Evolutionary conservation across 2,888 invertebrate genomes (phyloP).

Genomic region (Drosophila eohydei): DNA sequence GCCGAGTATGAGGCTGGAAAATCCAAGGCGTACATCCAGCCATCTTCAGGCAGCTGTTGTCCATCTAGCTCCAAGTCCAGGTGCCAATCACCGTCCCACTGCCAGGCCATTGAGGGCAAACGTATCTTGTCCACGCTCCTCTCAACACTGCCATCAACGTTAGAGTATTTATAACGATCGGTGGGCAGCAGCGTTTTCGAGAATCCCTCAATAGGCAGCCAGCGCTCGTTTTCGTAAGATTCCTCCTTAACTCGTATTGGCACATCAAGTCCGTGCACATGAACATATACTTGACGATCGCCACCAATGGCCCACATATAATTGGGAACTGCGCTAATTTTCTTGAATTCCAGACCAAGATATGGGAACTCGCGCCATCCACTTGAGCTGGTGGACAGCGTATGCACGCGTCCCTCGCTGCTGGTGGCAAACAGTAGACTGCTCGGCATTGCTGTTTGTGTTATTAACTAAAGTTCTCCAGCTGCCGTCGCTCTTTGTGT

Average conservation of each 20-base stretch:
- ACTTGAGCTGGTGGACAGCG: conserved; percentile 91
- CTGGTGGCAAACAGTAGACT: conserved; percentile 93
- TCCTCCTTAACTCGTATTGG: conserved; percentile 96
- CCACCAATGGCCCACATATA: conserved; percentile 97
- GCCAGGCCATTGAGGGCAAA: conserved; percentile 97
- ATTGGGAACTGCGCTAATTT: conserved; percentile 92
- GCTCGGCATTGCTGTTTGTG: conserved; percentile 87
- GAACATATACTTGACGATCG: conserved; percentile 96
- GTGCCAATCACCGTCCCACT: conserved; percentile 98
- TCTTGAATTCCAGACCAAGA: conserved; percentile 94
- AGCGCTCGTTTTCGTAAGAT: conserved; percentile 96
- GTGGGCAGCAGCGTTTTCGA: conserved; percentile 93
- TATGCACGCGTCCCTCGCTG: conserved; percentile 95
- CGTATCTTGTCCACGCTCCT: conserved; percentile 92
- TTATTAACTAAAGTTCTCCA: conserved; percentile 20
- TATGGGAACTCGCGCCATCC: conserved; percentile 94
- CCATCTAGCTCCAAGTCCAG: conserved; percentile 93
- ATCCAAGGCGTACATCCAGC: conserved; percentile 97
- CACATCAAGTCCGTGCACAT: conserved; percentile 94
- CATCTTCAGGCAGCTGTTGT: conserved; percentile 94
- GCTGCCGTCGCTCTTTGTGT: conserved; percentile 27
- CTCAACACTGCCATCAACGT: conserved; percentile 92
- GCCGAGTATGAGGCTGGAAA: conserved; percentile 93
- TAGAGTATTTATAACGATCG: conserved; percentile 94
- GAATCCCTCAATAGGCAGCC: conserved; percentile 96